Conservation (phyloP, 2,888 invertebrate genomes). For the Lapara coniferarum region DNA sequence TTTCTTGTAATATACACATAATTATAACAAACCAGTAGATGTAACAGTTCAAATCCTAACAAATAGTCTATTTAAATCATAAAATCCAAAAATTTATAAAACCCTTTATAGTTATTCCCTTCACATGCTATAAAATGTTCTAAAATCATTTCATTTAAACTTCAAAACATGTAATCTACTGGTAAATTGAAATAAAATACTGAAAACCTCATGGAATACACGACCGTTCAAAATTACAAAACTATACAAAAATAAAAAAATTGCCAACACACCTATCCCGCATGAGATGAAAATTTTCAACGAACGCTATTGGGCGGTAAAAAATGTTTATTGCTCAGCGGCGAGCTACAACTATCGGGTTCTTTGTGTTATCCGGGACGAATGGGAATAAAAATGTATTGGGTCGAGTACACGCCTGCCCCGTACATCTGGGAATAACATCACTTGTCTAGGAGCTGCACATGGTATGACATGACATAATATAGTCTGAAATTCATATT, state of each 20-base stretch:
- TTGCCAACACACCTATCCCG: neutral
- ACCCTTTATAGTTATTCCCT: too few species aligned
- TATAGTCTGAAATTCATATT: neutral
- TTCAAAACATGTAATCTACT: too few species aligned
- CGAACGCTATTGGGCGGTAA: neutral
- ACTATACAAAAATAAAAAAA: neutral
- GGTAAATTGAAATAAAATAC: too few species aligned
- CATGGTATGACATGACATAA: neutral
- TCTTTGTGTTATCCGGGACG: neutral
- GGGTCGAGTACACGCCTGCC: neutral
- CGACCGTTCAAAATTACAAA: neutral
- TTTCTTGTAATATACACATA: too few species aligned
- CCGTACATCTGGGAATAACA: constrained; percentile 2
- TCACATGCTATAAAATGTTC: too few species aligned
- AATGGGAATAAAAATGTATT: constrained; percentile 9
- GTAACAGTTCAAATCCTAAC: too few species aligned
- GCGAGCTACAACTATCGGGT: neutral
- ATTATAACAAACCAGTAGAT: too few species aligned
- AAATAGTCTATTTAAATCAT: too few species aligned
- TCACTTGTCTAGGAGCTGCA: neutral
- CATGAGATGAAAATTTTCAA: neutral
- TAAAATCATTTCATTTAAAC: too few species aligned
- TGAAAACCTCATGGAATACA: too few species aligned
- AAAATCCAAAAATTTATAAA: too few species aligned
- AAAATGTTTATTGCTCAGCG: neutral